These are phyloP conservation scores for Chrysotoxum bicinctum DNA, from an alignment of 2,888 invertebrate genomes.

Conservation along the genomic window DNA sequence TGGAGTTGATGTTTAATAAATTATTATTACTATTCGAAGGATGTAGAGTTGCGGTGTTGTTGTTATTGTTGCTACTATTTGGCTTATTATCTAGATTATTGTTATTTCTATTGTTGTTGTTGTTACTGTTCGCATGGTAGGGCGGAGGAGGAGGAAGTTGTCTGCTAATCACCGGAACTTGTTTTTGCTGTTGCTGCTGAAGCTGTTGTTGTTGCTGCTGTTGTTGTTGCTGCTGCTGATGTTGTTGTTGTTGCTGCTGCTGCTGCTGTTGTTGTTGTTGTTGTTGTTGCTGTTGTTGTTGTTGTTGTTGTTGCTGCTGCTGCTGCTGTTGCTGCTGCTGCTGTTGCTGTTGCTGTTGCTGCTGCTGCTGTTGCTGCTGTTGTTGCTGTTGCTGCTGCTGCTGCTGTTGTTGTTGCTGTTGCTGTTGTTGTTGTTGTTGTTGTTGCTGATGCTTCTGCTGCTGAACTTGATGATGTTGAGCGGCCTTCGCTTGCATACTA, in stretches of 20 bases:
- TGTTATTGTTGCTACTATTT: conserved; percentile 74
- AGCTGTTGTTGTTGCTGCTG: conserved; percentile 74
- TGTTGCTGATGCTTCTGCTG: conserved; percentile 77
- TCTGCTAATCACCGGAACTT: conserved; percentile 78
- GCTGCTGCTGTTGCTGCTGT: conserved; percentile 71
- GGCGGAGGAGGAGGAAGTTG: conserved; percentile 87
- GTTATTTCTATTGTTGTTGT: conserved; percentile 71
- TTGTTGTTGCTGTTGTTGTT: conserved; percentile 74
- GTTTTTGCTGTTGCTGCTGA: conserved; percentile 73
- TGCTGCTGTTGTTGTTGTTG: conserved; percentile 75
- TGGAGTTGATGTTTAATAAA: conserved; percentile 79
- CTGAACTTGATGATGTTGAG: conserved; percentile 79
- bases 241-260: conserved; percentile 74
- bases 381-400: conserved; percentile 75
- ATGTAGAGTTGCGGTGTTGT: conserved; percentile 78
- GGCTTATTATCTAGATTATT: conserved; percentile 71
- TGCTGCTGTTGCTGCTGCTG: conserved; percentile 75
- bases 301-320: conserved; percentile 67
- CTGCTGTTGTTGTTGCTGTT: conserved; percentile 74
- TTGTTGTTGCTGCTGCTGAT: conserved; percentile 70
- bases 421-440: conserved; percentile 74
- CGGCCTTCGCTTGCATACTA: conserved; percentile 89
- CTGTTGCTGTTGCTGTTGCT: conserved; percentile 72
- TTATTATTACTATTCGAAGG: conserved; percentile 71
- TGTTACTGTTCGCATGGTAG: conserved; percentile 82